Conservation (phyloP, 2,888 invertebrate genomes). For the Arenicola marina region DNA sequence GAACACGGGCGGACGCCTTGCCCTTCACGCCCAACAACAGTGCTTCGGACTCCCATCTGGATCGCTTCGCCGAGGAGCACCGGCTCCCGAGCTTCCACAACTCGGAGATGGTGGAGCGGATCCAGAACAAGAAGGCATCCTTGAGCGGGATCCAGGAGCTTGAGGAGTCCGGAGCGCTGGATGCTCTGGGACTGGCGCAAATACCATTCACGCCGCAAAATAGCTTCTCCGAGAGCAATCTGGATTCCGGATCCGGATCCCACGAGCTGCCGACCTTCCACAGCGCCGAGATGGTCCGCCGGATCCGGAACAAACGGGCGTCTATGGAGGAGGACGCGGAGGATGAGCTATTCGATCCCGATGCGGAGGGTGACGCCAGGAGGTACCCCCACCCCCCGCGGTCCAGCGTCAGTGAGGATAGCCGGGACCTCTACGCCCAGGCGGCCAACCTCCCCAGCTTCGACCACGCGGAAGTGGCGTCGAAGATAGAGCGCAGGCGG, state of each 20-base stretch:
- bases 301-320: neutral
- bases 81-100: slow-evolving; percentile 62
- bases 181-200: too few species aligned
- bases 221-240: neutral
- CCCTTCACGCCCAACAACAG: neutral
- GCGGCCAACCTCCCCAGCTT: too few species aligned
- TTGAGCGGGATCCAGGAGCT: slow-evolving; percentile 27
- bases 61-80: slow-evolving; percentile 17
- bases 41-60: neutral
- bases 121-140: slow-evolving; percentile 58
- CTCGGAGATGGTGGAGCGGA: slow-evolving; percentile 62
- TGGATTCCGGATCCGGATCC: neutral
- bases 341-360: too few species aligned
- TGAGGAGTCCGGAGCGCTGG: neutral
- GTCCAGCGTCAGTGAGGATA: too few species aligned
- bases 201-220: neutral
- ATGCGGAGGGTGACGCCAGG: too few species aligned
- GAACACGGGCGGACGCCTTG: neutral
- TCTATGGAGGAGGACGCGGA: too few species aligned
- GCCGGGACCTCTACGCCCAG: too few species aligned
- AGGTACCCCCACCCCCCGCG: too few species aligned
- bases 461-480: too few species aligned
- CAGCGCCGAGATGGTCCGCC: neutral
- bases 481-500: too few species aligned
- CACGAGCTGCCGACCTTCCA: neutral